Evolutionary conservation across 1,140 invertebrate species (phyloP).

Genomic region (Sinella curviseta): DNA sequence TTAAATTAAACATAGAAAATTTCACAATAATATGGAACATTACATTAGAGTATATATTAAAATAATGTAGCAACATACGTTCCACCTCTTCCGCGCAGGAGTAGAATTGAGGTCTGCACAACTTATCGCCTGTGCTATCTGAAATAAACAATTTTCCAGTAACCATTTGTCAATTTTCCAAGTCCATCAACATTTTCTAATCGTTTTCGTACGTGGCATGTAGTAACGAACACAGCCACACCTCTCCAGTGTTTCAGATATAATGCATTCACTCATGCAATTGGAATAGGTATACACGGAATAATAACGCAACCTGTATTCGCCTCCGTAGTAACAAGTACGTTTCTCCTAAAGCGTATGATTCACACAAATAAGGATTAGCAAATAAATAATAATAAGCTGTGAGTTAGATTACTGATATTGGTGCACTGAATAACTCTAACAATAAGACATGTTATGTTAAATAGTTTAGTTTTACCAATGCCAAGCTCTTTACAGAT

Average conservation of each 20-base stretch:
- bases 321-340: not conserved
- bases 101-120: not conserved
- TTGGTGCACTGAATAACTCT: too few relatives aligned
- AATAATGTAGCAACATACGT: not conserved
- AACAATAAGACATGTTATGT: too few relatives aligned
- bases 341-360: not conserved
- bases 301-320: not conserved
- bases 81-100: not conserved
- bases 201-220: conserved; percentile 50
- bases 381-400: too few relatives aligned
- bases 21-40: not conserved
- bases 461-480: too few relatives aligned
- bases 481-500: too few relatives aligned
- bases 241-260: not conserved
- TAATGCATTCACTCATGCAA: not conserved
- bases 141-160: not conserved
- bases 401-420: too few relatives aligned
- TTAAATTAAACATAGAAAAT: not conserved
- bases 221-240: conserved; percentile 48
- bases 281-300: not conserved
- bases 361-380: too few relatives aligned
- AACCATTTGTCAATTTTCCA: not conserved
- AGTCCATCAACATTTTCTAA: too few relatives aligned
- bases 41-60: not conserved
- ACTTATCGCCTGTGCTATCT: not conserved